Base-by-base conservation (phyloP, 2,113 vertebrate species). In the Gymnocephalus cernua region DNA sequence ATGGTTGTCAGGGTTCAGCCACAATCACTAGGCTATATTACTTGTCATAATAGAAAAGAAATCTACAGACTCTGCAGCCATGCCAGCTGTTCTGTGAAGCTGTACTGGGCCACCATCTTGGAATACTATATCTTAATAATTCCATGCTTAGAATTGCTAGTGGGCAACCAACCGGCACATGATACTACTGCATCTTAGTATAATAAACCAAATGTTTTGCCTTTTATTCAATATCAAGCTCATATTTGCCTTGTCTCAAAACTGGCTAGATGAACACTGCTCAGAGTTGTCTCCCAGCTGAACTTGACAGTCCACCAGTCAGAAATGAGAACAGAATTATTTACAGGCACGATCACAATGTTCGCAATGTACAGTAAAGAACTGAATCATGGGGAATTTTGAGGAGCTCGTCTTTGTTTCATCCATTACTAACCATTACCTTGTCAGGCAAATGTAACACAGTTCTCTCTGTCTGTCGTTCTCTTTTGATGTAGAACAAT, bases 271-370 rank as follows among this genome's bases (percentile, higher is more conserved):
- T 44, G 54, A 68, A 29, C 15, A 23, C 21, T 8, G 9, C 16
- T 47, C 74, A 58, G 2, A 58, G n/a, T 67, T 75, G 25, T 32
- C 9, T 67, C 38, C 6, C 12, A 59, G 62, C 19, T 47, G 16
- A 78, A 78, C 38, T 5, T 38, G 72, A 75, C 61, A 63, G 56
- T 62, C 21, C 47, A 81, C 32, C 29, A 4, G 21, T 51, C 45
- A 45, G 44, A 44, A 59, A 59, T 73, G 51, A 27, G 6, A 74
- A 23, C n/a, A 15, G 56, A 45, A 59, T 61, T 61, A 61, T 48
- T 19, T 27, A 59, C 64, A 59, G 48, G 15, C 64, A 48, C 16
- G 21, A 47, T 47, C 72, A 14, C 38, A 15, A 9, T 47, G 12
- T n/a, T 47, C 16, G 35, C 65, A 63, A 58, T 27, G 25, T 50